Evolutionary conservation across 1,140 invertebrate genomes (phyloP), one percentile per base, ranked within the genome.

Genomic region (Penaeus vannamei): DNA sequence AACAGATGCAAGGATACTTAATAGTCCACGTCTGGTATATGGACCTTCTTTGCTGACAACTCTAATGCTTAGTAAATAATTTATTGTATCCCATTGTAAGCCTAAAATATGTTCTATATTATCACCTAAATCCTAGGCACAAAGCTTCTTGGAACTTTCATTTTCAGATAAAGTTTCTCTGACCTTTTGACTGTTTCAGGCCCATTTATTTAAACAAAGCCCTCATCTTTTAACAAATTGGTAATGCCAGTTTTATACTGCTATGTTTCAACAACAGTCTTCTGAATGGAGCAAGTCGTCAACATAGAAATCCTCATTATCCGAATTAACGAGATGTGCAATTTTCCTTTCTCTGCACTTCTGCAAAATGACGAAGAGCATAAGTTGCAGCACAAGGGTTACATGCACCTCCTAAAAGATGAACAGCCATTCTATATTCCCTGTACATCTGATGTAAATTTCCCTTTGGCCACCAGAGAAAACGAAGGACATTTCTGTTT

Each of bases 291-390:
- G 36, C 14, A 14, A 76, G 69, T 76, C 69, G 36, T 76, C 69
- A 76, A n/a, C 69, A 76, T 76, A 76, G 69, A 76, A 76, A n/a
- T 76, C 36, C n/a, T 76, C 69, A 17, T 10, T 76, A 12, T 26
- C 69, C 36, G 69, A 17, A n/a, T n/a, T n/a, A n/a, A n/a, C n/a
- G n/a, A n/a, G n/a, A n/a, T n/a, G n/a, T n/a, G n/a, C n/a, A n/a
- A n/a, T n/a, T n/a, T n/a, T n/a, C n/a, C n/a, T n/a, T n/a, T n/a
- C n/a, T n/a, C n/a, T n/a, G n/a, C n/a, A n/a, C n/a, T n/a, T n/a
- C n/a, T n/a, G n/a, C n/a, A n/a, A n/a, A n/a, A n/a, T n/a, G n/a
- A n/a, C n/a, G n/a, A n/a, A n/a, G n/a, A n/a, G n/a, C n/a, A n/a
- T n/a, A n/a, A n/a, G n/a, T n/a, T n/a, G n/a, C n/a, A n/a, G n/a